These are phyloP conservation scores for Ceriagrion tenellum DNA, from an alignment of 2,888 invertebrate genomes.

Conservation along the genomic window DNA sequence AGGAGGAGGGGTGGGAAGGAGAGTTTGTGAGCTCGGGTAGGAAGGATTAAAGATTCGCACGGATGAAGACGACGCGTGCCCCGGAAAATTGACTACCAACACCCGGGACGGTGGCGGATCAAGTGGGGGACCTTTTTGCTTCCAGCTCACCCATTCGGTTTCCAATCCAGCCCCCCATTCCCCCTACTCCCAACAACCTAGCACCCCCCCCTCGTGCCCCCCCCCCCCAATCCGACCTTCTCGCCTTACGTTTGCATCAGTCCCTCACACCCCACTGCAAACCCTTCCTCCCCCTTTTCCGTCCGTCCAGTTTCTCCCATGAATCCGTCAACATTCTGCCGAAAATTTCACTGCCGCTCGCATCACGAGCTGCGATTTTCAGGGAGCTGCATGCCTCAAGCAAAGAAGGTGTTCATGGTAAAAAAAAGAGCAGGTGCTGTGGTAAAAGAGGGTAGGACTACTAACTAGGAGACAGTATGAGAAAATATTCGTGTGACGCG, in stretches of 20 bases:
- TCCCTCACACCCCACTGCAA: not conserved
- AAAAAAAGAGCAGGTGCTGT: too few species aligned
- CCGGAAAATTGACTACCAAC: constrained; percentile 4
- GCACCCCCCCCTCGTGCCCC: not conserved
- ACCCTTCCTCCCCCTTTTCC: not conserved
- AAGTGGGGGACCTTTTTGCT: not conserved
- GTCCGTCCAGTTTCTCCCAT: not conserved
- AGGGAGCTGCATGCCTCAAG: too few species aligned
- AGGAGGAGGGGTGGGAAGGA: not conserved
- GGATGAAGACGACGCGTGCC: constrained; percentile 17
- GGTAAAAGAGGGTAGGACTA: not conserved
- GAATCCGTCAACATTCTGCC: not conserved
- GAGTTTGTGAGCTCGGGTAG: not conserved
- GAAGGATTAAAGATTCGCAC: not conserved
- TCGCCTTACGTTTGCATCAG: not conserved
- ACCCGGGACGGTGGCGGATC: not conserved
- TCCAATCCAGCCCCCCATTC: too few species aligned
- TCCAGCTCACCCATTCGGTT: not conserved
- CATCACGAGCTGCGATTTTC: not conserved
- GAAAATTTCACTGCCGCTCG: not conserved
- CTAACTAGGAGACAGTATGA: too few species aligned
- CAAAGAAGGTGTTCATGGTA: too few species aligned
- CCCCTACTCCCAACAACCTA: too few species aligned
- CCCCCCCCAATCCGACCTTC: not conserved
- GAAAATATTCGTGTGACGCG: too few species aligned